These are phyloP conservation scores for Zophobas atratus DNA, from an alignment of 1,140 invertebrate species.

Conservation along the genomic window DNA sequence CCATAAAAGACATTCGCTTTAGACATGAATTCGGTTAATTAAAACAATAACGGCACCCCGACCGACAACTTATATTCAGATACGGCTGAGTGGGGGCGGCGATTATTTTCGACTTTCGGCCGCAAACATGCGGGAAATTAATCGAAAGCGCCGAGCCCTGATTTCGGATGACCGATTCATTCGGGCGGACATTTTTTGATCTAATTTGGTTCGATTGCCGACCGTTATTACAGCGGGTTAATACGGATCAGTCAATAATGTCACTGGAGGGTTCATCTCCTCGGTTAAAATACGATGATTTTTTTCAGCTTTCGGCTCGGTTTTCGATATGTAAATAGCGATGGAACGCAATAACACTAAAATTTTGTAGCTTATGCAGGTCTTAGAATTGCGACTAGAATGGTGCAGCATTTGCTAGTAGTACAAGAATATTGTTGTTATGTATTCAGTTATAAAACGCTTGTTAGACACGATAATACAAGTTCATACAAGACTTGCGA, in stretches of 20 bases:
- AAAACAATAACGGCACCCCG: conserved; percentile 24
- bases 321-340: too few relatives aligned
- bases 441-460: too few relatives aligned
- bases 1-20: conserved; percentile 39
- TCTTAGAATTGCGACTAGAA: too few relatives aligned
- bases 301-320: too few relatives aligned
- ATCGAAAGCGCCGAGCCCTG: neutral
- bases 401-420: too few relatives aligned
- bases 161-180: neutral
- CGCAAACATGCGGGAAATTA: neutral
- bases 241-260: neutral
- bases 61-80: neutral
- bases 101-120: conserved; percentile 22
- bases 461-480: too few relatives aligned
- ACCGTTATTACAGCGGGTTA: neutral
- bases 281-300: too few relatives aligned
- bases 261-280: neutral
- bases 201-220: conserved; percentile 6
- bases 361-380: too few relatives aligned
- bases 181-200: neutral
- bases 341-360: too few relatives aligned
- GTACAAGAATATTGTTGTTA: too few relatives aligned
- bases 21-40: conserved; percentile 44
- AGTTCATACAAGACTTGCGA: too few relatives aligned
- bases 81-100: neutral